Conservation (phyloP, 2,797 vertebrate species). For the Synaphobranchus kaupii region DNA sequence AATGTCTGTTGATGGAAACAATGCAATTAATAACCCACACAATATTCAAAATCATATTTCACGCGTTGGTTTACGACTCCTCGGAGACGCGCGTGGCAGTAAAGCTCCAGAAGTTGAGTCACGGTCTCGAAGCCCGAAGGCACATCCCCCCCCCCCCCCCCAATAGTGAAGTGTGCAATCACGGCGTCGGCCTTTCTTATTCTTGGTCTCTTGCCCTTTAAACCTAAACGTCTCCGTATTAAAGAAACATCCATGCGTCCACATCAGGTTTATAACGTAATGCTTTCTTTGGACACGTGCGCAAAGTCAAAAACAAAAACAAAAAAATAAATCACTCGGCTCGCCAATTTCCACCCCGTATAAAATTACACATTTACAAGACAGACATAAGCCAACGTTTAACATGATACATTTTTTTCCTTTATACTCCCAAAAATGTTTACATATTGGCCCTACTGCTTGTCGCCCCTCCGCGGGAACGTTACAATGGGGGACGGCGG, state of each 20-base stretch:
- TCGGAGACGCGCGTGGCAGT: background rate
- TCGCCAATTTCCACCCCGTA: slow-evolving; percentile 54
- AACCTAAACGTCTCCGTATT: slow-evolving; percentile 2
- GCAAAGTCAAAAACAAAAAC: background rate
- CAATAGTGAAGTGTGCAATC: background rate
- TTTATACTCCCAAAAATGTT: slow-evolving; percentile 47
- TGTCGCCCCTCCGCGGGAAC: slow-evolving; percentile 43
- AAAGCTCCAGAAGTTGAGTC: slow-evolving; percentile 1
- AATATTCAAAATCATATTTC: slow-evolving; percentile 68
- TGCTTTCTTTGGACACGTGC: background rate
- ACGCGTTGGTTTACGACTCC: slow-evolving; percentile 57
- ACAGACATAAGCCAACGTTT: slow-evolving; percentile 19
- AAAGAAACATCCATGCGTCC: background rate
- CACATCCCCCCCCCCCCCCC: background rate
- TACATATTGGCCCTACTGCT: slow-evolving; percentile 41
- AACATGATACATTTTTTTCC: slow-evolving; percentile 45
- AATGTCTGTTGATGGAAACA: slow-evolving; percentile 61
- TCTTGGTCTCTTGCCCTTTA: background rate
- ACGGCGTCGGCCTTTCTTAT: background rate
- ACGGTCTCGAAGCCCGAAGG: slow-evolving; percentile 3
- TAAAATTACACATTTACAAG: slow-evolving; percentile 43
- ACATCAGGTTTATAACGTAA: background rate
- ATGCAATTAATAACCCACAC: slow-evolving; percentile 71
- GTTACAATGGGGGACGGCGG: slow-evolving; percentile 49
- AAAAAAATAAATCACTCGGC: slow-evolving; percentile 56